phyloP scores from a whole-genome alignment of 1,140 invertebrate genomes.

The Eumeta japonica region DNA sequence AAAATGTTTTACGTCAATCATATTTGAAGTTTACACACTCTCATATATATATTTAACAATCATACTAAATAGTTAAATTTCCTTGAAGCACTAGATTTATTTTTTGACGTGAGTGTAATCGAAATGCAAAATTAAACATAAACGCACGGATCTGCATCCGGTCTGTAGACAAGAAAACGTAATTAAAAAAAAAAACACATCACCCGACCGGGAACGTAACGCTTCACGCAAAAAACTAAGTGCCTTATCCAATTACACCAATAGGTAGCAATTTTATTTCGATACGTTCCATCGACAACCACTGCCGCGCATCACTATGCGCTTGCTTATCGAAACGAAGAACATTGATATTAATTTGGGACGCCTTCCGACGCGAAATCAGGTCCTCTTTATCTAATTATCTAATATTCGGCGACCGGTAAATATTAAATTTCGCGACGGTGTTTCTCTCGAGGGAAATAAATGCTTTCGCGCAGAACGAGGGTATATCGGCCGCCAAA shows the following conservation, averaged over 20 bases:
- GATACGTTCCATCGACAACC: conserved; percentile 12
- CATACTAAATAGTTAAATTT: too few species aligned
- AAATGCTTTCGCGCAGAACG: too few species aligned
- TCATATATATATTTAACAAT: too few species aligned
- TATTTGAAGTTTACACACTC: too few species aligned
- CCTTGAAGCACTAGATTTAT: too few species aligned
- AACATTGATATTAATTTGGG: conserved; percentile 55
- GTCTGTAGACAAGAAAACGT: conserved; percentile 7
- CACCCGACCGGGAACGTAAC: too few species aligned
- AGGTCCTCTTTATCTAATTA: conserved; percentile 50
- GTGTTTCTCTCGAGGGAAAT: conserved; percentile 41
- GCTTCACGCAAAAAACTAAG: too few species aligned
- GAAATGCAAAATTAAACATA: background rate
- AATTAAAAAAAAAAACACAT: too few species aligned
- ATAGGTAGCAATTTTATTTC: conserved; percentile 10
- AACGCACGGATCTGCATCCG: conserved; percentile 8
- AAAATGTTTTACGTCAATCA: too few species aligned
- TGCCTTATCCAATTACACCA: too few species aligned
- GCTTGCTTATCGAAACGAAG: conserved; percentile 24
- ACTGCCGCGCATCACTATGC: conserved; percentile 32
- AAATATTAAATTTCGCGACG: conserved; percentile 51
- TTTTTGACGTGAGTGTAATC: too few species aligned
- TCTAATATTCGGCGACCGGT: conserved; percentile 37
- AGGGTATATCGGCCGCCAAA: too few species aligned
- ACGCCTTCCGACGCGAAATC: conserved; percentile 41